Evolutionary conservation across 2,797 vertebrate genomes (phyloP).

Genomic region (Thaleichthys pacificus): DNA sequence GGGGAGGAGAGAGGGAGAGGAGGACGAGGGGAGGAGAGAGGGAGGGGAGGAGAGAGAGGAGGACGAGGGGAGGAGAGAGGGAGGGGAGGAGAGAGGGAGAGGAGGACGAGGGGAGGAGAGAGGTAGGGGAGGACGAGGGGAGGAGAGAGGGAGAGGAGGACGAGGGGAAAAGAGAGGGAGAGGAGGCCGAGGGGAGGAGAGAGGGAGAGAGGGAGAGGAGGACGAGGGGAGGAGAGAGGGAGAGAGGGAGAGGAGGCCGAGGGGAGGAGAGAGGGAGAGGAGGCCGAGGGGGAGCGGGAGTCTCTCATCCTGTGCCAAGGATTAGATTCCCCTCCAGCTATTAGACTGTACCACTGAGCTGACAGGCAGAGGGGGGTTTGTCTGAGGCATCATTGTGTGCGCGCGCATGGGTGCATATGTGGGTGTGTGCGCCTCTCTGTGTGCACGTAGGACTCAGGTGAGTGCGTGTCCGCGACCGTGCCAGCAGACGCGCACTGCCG

Average conservation of each 20-base stretch:
- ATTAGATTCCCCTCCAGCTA: conserved; percentile 77
- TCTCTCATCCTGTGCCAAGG: conserved; percentile 79
- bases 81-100: conserved; percentile 44
- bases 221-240: conserved; percentile 44
- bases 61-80: too few relatives aligned
- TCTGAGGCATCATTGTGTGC: conserved; percentile 17
- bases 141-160: conserved; percentile 37
- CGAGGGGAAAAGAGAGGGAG: too few relatives aligned
- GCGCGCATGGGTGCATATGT: conserved; percentile 23
- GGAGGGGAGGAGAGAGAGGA: conserved; percentile 42
- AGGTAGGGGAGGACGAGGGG: too few relatives aligned
- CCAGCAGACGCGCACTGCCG: not conserved
- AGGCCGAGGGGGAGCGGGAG: conserved; percentile 40
- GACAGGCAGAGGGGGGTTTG: conserved; percentile 56
- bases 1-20: conserved; percentile 43
- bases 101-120: conserved; percentile 9
- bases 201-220: conserved; percentile 19
- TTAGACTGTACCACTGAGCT: conserved; percentile 76
- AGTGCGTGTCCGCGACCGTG: conserved; percentile 1
- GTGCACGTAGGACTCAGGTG: not conserved
- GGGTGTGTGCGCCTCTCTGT: not conserved
- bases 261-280: conserved; percentile 43
- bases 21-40: conserved; percentile 13
- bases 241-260: conserved; percentile 23
- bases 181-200: conserved; percentile 49